Evolutionary conservation across 2,113 vertebrate genomes (phyloP).

Genomic region (Mohoua ochrocephala): DNA sequence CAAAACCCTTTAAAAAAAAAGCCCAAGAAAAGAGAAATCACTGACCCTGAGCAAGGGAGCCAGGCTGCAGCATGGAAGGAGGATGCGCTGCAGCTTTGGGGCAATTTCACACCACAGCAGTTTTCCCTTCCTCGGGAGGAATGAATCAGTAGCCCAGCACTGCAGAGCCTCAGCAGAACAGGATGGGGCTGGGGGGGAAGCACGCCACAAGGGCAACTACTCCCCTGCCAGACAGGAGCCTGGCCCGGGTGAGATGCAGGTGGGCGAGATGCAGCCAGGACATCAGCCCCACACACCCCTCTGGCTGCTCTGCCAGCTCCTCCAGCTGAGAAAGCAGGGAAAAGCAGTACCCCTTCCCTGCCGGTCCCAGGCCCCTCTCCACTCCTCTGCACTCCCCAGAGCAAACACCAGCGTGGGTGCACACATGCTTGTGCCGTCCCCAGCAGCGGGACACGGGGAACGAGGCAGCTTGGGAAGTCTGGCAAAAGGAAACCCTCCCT

Average conservation of each 20-base stretch:
- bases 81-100: not conserved
- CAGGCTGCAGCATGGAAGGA: not conserved
- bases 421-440: accelerated
- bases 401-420: accelerated
- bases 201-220: accelerated
- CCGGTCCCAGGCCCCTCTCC: not conserved
- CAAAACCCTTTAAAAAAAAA: not conserved
- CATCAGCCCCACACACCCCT: not conserved
- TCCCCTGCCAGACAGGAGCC: not conserved
- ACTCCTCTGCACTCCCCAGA: not conserved
- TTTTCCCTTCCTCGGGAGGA: not conserved
- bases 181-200: not conserved
- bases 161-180: not conserved
- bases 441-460: accelerated
- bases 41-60: not conserved
- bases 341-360: not conserved
- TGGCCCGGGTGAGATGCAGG: not conserved
- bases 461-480: not conserved
- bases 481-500: not conserved
- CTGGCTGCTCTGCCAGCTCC: not conserved
- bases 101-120: not conserved
- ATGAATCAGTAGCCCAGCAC: not conserved
- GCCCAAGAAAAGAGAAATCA: not conserved
- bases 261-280: not conserved
- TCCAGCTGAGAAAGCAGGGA: not conserved